Evolutionary conservation across 2,888 invertebrate genomes (phyloP).

Genomic region (Drosophila nr. perissopoda): DNA sequence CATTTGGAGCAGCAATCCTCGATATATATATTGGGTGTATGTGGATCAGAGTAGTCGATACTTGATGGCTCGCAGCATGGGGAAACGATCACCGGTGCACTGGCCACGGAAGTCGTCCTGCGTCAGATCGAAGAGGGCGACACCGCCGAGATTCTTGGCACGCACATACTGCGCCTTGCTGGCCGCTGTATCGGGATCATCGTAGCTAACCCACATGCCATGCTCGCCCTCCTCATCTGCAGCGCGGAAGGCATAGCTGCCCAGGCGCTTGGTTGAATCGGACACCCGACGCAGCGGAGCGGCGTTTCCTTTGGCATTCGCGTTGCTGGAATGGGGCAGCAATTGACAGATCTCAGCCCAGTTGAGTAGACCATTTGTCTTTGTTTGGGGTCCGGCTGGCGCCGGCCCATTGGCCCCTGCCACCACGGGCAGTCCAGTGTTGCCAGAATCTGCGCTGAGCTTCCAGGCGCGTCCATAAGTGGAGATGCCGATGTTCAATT

Average conservation of each 20-base stretch:
- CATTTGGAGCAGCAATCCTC: conserved; percentile 31
- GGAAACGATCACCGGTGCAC: conserved; percentile 92
- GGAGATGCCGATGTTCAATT: conserved; percentile 90
- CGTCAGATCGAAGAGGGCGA: conserved; percentile 91
- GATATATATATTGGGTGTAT: conserved; percentile 2
- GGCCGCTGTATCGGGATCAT: conserved; percentile 92
- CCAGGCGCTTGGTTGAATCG: conserved; percentile 93
- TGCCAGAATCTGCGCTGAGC: conserved; percentile 89
- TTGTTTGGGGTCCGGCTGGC: conserved; percentile 89
- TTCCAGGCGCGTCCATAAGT: conserved; percentile 92
- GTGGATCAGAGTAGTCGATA: conserved; percentile 85
- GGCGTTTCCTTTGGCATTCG: conserved; percentile 87
- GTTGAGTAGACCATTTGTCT: conserved; percentile 89
- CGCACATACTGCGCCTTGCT: conserved; percentile 91
- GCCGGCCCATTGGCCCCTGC: conserved; percentile 89
- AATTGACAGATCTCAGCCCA: conserved; percentile 92
- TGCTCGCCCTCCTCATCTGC: conserved; percentile 88
- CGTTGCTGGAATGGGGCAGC: conserved; percentile 88
- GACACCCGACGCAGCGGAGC: conserved; percentile 89
- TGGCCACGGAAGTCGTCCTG: conserved; percentile 93
- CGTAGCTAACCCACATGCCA: conserved; percentile 93
- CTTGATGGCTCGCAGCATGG: conserved; percentile 91
- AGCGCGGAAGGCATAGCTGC: conserved; percentile 91
- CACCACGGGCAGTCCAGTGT: conserved; percentile 91
- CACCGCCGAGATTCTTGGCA: conserved; percentile 91